Evolutionary conservation across 2,797 vertebrate species (phyloP), one percentile per base, ranked within the genome.

Genomic region (Phoeniculus purpureus): DNA sequence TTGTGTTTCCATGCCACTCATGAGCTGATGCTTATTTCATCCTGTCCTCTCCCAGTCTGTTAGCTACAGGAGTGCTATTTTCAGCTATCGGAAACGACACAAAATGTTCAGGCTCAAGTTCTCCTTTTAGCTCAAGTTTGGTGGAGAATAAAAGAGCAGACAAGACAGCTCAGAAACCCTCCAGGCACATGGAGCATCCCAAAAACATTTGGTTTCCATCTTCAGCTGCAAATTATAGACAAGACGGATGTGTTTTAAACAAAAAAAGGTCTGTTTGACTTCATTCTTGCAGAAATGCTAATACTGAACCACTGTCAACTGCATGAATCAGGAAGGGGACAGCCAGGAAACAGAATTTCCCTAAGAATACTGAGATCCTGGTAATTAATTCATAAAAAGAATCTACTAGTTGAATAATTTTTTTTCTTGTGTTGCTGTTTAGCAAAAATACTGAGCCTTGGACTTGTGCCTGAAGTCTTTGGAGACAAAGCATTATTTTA

Each of bases 141-240:
- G 67, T 16, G 81, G 59, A 82, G 78, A 95, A 93, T 65, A 85
- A 94, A 89, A 94, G 89, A 89, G 64, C 87, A 95, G 95, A 94
- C 93, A 93, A 94, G 94, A 94, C 92, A 96, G 95, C 86, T 85
- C 91, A 87, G 87, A 94, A 90, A 75, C 51, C 91, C 90, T 93
- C 79, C 64, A 87, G 94, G 93, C 94, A 84, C 26, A 93, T 7
- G 81, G 2, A 94, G 85, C 81, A 94, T 90, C 92, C 84, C 73
- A 25, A 93, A 92, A 97, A 92, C 94, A 95, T 94, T 96, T 97
- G 95, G 94, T 95, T 96, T 96, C 94, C 93, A 96, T 97, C 96
- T 94, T 94, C 78, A 91, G 80, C 85, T 94, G 90, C 93, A 85
- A 93, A 92, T 90, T 94, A 76, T 32, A 96, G 93, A 94, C 93